Percentiles rank a stretch among this genome's conserved stretches.
Conservation (phyloP, 2,113 vertebrate genomes). For the Haplochromis vanheusdeni region DNA sequence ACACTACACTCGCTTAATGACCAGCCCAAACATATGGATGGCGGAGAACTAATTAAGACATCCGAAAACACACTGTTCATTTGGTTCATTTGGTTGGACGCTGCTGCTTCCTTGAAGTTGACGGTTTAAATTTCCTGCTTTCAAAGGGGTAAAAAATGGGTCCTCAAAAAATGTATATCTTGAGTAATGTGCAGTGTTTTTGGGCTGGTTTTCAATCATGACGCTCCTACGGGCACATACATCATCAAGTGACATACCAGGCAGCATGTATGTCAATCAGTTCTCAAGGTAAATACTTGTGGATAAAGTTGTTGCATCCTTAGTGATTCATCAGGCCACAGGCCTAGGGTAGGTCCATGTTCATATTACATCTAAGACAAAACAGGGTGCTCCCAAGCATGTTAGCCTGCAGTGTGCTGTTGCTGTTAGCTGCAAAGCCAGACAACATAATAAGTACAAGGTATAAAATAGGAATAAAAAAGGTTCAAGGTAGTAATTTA, state of each 20-base stretch:
- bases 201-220: neutral
- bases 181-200: neutral
- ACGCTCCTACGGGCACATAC: neutral
- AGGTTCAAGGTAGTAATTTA: neutral
- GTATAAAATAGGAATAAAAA: neutral
- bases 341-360: neutral
- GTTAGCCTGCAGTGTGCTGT: neutral
- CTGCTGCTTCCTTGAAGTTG: neutral
- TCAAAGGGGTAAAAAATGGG: neutral
- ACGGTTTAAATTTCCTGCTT: neutral
- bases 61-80: neutral
- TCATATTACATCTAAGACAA: neutral
- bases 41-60: slow-evolving; percentile 17
- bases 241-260: neutral
- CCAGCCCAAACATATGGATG: neutral
- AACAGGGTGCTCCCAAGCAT: too few species aligned
- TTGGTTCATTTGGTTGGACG: neutral
- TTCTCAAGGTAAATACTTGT: neutral
- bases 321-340: neutral
- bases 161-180: neutral
- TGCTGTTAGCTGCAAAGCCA: neutral
- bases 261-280: neutral
- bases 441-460: neutral
- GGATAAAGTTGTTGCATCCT: neutral
- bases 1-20: neutral